Conservation (phyloP, 2,888 invertebrate genomes). For the Geotrupes spiniger region DNA sequence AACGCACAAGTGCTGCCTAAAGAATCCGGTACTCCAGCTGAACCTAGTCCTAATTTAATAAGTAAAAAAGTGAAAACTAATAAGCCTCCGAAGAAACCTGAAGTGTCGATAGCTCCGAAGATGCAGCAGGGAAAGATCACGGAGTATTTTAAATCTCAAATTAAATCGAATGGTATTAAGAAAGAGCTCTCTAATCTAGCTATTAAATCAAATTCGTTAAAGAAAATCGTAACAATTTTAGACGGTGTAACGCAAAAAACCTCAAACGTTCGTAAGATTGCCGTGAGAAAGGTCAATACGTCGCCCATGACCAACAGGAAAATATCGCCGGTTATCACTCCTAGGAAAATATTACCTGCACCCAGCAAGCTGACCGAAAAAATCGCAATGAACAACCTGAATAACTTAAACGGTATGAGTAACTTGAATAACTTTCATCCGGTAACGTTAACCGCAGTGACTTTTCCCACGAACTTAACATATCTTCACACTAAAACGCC, state of each 20-base stretch:
- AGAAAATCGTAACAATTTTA: conserved; percentile 36
- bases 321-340: conserved; percentile 40
- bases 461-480: conserved; percentile 46
- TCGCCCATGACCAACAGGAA: conserved; percentile 38
- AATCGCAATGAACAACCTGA: conserved; percentile 30
- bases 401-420: conserved; percentile 26
- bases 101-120: conserved; percentile 32
- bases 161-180: conserved; percentile 57
- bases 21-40: conserved; percentile 11
- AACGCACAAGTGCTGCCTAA: conserved; percentile 26
- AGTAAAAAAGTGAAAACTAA: conserved; percentile 16
- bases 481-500: conserved; percentile 48
- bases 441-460: conserved; percentile 45
- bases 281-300: conserved; percentile 35
- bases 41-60: conserved; percentile 33
- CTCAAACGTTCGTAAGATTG: conserved; percentile 39
- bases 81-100: conserved; percentile 24
- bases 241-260: conserved; percentile 38
- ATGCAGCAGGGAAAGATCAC: conserved; percentile 74
- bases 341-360: conserved; percentile 49
- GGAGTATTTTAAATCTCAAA: conserved; percentile 80
- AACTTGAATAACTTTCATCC: conserved; percentile 43
- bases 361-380: conserved; percentile 46
- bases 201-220: conserved; percentile 25
- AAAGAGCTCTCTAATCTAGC: conserved; percentile 37